Conservation (phyloP, 2,797 vertebrate species). For the Enteromius treurensis region DNA sequence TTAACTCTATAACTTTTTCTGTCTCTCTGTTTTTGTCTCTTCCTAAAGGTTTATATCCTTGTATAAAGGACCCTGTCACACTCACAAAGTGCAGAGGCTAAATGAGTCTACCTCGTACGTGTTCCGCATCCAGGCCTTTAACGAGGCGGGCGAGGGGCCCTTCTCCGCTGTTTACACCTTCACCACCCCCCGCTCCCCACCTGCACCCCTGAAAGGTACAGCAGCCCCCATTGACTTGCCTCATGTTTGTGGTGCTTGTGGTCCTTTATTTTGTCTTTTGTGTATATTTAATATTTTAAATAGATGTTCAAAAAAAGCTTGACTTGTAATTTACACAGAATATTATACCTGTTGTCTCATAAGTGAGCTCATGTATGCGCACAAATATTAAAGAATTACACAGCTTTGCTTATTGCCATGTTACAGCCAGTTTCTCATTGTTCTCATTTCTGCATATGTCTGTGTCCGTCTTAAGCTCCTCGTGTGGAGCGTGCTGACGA, state of each 20-base stretch:
- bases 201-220: conserved; percentile 92
- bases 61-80: conserved; percentile 97
- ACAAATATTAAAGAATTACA: neutral
- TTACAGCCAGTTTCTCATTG: neutral
- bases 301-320: neutral
- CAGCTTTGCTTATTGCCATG: neutral
- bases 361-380: neutral
- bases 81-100: conserved; percentile 98
- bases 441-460: neutral
- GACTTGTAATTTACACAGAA: neutral
- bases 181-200: conserved; percentile 93
- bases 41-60: conserved; percentile 88
- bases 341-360: neutral
- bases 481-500: conserved; percentile 92
- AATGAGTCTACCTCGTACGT: conserved; percentile 95
- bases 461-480: conserved; percentile 75
- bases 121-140: conserved; percentile 98
- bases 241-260: neutral
- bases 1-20: neutral
- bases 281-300: neutral
- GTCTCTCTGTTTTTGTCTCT: conserved; percentile 13
- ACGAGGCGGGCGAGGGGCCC: conserved; percentile 96
- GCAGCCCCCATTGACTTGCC: no score
- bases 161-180: conserved; percentile 94
- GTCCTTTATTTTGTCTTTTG: neutral